Percentiles rank a stretch among this genome's conserved stretches.
Evolutionary conservation across 2,797 vertebrate species (phyloP).

Genomic region (Darevskia nairensis): DNA sequence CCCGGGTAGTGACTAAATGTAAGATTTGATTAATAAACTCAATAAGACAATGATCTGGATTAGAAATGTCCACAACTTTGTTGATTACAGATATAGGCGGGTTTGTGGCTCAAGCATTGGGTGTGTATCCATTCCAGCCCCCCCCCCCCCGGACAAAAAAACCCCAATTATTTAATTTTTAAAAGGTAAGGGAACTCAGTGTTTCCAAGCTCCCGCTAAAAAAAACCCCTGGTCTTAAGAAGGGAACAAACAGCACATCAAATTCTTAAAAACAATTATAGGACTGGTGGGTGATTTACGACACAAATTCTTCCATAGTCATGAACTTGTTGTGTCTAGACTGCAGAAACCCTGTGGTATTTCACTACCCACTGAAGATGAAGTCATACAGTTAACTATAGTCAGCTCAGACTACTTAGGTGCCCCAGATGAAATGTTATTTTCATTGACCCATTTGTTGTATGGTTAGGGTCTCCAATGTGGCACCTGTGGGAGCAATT

Average conservation of each 20-base stretch:
- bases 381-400: neutral
- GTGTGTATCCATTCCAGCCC: no score
- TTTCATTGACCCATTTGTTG: neutral
- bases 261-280: neutral
- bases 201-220: no score
- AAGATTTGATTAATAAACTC: no score
- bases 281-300: no score
- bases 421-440: neutral
- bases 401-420: neutral
- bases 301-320: neutral
- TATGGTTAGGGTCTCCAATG: neutral
- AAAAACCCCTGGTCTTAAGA: neutral
- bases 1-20: no score
- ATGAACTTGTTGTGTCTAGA: neutral
- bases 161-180: no score
- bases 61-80: no score
- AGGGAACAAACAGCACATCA: neutral
- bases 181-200: no score
- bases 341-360: neutral
- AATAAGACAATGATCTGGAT: no score
- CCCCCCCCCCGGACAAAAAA: accelerated
- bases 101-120: no score
- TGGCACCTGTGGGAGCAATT: no score
- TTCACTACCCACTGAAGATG: neutral
- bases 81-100: no score